These are phyloP conservation scores for Sardinella longiceps DNA, from an alignment of 2,797 vertebrate species.

Conservation along the genomic window DNA sequence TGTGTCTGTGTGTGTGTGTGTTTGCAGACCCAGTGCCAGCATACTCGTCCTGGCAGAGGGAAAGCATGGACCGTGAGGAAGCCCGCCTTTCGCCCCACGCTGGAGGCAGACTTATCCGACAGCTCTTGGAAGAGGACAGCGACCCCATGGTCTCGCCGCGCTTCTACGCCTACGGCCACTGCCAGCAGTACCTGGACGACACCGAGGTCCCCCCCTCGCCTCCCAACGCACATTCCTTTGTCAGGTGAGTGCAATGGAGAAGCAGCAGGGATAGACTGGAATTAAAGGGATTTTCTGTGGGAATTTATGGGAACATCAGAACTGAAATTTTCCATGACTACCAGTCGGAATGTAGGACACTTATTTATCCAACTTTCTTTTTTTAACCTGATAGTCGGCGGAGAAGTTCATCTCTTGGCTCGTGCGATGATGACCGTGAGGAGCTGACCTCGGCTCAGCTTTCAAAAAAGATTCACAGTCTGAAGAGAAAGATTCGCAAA, in stretches of 20 bases:
- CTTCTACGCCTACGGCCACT: slow-evolving; percentile 90
- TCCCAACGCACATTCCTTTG: slow-evolving; percentile 92
- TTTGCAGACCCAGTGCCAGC: slow-evolving; percentile 86
- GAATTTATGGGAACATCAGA: too few species aligned
- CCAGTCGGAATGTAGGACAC: not conserved
- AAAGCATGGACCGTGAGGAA: slow-evolving; percentile 84
- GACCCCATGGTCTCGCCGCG: slow-evolving; percentile 96
- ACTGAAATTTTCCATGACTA: not conserved
- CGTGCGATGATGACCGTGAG: slow-evolving; percentile 86
- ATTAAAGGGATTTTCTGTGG: slow-evolving; percentile 30
- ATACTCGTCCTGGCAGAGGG: slow-evolving; percentile 85
- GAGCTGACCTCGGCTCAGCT: slow-evolving; percentile 91
- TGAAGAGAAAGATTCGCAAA: slow-evolving; percentile 95
- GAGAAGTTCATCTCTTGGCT: slow-evolving; percentile 92
- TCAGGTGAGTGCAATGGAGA: slow-evolving; percentile 77
- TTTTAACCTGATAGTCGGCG: slow-evolving; percentile 75
- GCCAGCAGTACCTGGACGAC: slow-evolving; percentile 93
- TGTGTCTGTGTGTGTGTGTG: slow-evolving; percentile 15
- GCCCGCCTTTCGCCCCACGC: slow-evolving; percentile 88
- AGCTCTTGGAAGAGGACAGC: slow-evolving; percentile 89
- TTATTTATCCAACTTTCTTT: not conserved
- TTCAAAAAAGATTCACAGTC: slow-evolving; percentile 89
- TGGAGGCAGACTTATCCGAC: slow-evolving; percentile 87
- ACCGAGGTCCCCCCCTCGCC: slow-evolving; percentile 97
- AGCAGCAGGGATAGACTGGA: not conserved